Base-by-base conservation (phyloP, 1,140 invertebrate genomes). In the Phymastichus coffea region DNA sequence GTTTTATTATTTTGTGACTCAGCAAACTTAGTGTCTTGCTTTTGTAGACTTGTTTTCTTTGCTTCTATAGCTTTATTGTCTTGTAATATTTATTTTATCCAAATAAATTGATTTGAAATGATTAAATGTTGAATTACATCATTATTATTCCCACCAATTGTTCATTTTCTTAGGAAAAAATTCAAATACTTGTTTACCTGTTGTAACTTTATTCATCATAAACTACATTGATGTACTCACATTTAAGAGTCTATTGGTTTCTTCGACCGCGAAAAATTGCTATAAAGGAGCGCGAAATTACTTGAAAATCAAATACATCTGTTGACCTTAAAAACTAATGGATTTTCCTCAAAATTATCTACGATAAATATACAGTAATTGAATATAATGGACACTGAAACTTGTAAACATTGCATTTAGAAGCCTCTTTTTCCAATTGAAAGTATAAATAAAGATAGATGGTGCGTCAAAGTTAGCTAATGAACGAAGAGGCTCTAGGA, bases 21-120 rank as follows among this genome's bases (percentile, higher is more conserved):
- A 41, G 1, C n/a, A 19, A 10, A 6, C 12, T 3, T 46, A 7
- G 14, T 30, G n/a, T 48, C 23, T 44, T 44, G 17, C 33, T 8
- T 37, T 37, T 37, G 3, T 6, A 14, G 10, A 14, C 15, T 37
- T 37, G 14, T 44, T 44, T 25, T 44, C 19, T 25, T 44, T 44
- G 22, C n/a, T 37, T 30, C 8, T 19, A 22, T 51, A 15, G 15
- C 19, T 41, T 44, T 59, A 59, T 40, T 60, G 33, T 10, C 26
- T 15, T 41, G 15, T 48, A 35, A 60, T 46, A n/a, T 57, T 59
- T 59, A 59, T 53, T 59, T 59, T 46, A 59, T 17, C n/a, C 2
- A 35, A 58, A 59, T 59, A 59, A 52, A 59, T 46, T 60, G 25
- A n/a, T n/a, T n/a, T n/a, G n/a, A n/a, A n/a, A n/a, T n/a, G n/a